Percentiles rank a stretch among this genome's conserved stretches.
Evolutionary conservation across 2,113 vertebrate species (phyloP).

Genomic region (Triplophysa dalaica): DNA sequence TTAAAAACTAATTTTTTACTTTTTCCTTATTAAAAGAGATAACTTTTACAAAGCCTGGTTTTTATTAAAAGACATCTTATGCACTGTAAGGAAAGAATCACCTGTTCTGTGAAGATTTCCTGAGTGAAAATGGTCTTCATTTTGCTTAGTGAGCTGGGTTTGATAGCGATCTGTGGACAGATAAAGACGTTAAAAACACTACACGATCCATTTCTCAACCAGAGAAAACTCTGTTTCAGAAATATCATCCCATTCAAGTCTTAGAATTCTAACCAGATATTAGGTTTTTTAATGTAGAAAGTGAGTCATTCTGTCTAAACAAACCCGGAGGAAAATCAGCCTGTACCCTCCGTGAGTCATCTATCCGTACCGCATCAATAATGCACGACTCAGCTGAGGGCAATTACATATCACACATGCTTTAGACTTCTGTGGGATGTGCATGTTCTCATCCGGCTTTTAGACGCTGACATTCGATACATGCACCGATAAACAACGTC

Average conservation of each 20-base stretch:
- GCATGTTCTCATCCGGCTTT: conserved; percentile 7
- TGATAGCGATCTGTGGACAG: conserved; percentile 90
- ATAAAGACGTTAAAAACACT: conserved; percentile 16
- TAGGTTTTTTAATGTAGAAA: background rate
- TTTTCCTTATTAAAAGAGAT: background rate
- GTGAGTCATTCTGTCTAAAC: conserved; percentile 22
- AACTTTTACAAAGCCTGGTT: background rate
- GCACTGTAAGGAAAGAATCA: conserved; percentile 54
- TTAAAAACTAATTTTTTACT: background rate
- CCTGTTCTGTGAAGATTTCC: conserved; percentile 99
- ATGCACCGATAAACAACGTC: conserved; percentile 14
- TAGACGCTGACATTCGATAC: conserved; percentile 24
- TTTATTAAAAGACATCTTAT: background rate
- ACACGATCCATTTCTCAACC: background rate
- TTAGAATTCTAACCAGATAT: background rate
- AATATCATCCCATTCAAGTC: background rate
- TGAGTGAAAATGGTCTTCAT: conserved; percentile 99
- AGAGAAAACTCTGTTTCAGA: background rate
- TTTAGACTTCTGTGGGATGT: conserved; percentile 8
- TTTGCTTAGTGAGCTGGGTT: conserved; percentile 94
- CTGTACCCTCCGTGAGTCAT: background rate
- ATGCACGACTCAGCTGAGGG: conserved; percentile 11
- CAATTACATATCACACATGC: conserved; percentile 19
- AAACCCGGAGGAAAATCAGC: background rate
- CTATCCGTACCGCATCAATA: conserved; percentile 29